Percentiles rank a stretch among this genome's conserved stretches.
phyloP scores from a whole-genome alignment of 2,797 vertebrate species.

The Bovichtus variegatus region DNA sequence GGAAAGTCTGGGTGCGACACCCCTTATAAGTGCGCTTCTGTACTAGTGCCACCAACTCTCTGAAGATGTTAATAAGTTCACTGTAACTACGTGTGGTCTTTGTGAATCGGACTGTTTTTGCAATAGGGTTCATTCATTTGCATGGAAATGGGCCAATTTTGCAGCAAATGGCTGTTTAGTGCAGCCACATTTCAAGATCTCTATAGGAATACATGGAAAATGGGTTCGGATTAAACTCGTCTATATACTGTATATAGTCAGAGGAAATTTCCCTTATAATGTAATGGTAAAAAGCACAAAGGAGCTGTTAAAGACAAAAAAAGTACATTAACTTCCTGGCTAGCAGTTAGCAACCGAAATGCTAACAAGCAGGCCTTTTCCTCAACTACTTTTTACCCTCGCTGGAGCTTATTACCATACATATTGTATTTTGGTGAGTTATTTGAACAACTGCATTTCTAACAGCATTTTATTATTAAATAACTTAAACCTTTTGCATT shows the following conservation, averaged over 20 bases:
- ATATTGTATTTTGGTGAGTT: neutral
- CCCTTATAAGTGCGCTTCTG: no score
- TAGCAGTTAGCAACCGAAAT: neutral
- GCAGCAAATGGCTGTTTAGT: neutral
- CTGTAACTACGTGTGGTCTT: no score
- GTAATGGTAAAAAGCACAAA: neutral
- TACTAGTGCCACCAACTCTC: no score
- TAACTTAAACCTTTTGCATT: neutral
- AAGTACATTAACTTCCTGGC: no score
- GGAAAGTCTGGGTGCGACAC: no score
- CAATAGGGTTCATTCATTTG: no score
- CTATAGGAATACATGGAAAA: neutral
- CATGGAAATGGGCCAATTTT: no score
- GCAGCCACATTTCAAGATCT: constrained; percentile 1
- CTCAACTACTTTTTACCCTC: neutral
- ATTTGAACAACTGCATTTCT: neutral
- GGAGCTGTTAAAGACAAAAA: neutral
- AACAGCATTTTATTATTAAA: neutral
- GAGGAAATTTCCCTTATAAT: no score
- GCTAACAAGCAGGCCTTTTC: neutral
- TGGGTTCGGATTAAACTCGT: neutral
- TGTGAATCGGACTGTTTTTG: no score
- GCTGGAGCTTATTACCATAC: neutral
- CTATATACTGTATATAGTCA: no score
- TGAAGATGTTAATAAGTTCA: no score